phyloP scores from a whole-genome alignment of 2,797 vertebrate species.

The Leuciscus waleckii region DNA sequence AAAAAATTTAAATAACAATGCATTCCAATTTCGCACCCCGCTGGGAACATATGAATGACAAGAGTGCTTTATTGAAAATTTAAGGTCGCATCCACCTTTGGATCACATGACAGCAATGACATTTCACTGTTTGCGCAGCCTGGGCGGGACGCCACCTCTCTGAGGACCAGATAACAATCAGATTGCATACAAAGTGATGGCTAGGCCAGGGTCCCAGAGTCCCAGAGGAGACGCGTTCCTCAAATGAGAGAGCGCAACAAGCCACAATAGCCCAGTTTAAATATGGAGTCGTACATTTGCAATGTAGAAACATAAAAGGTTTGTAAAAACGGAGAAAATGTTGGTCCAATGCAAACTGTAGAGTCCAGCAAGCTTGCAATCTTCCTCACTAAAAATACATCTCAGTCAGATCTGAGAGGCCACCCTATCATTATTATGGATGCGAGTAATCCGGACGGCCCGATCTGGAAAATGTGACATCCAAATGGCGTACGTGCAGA shows the following conservation, averaged over 20 bases:
- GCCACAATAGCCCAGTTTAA: slow-evolving; percentile 20
- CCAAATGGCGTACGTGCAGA: background rate
- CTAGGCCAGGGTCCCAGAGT: slow-evolving; percentile 41
- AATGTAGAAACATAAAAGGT: slow-evolving; percentile 26
- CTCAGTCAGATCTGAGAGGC: slow-evolving; percentile 27
- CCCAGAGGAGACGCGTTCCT: slow-evolving; percentile 25
- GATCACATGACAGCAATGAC: slow-evolving; percentile 49
- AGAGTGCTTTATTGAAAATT: slow-evolving; percentile 30
- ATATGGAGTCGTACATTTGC: slow-evolving; percentile 18
- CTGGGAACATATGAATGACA: slow-evolving; percentile 46
- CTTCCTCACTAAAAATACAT: slow-evolving; percentile 57
- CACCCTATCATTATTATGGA: slow-evolving; percentile 54
- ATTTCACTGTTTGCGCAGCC: slow-evolving; percentile 15
- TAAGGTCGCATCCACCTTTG: slow-evolving; percentile 15
- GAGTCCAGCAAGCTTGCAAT: slow-evolving; percentile 61
- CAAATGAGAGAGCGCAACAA: slow-evolving; percentile 20
- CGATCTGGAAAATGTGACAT: slow-evolving; percentile 40
- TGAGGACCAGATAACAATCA: slow-evolving; percentile 43
- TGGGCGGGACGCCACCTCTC: slow-evolving; percentile 26
- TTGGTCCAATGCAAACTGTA: slow-evolving; percentile 58
- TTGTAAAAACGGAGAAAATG: slow-evolving; percentile 57
- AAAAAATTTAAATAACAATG: slow-evolving; percentile 10
- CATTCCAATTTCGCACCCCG: slow-evolving; percentile 32
- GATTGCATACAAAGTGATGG: slow-evolving; percentile 52
- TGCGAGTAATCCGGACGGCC: slow-evolving; percentile 14